Evolutionary conservation across 2,113 vertebrate species (phyloP), one percentile per base, ranked within the genome.

Genomic region (Zosterops borbonicus): DNA sequence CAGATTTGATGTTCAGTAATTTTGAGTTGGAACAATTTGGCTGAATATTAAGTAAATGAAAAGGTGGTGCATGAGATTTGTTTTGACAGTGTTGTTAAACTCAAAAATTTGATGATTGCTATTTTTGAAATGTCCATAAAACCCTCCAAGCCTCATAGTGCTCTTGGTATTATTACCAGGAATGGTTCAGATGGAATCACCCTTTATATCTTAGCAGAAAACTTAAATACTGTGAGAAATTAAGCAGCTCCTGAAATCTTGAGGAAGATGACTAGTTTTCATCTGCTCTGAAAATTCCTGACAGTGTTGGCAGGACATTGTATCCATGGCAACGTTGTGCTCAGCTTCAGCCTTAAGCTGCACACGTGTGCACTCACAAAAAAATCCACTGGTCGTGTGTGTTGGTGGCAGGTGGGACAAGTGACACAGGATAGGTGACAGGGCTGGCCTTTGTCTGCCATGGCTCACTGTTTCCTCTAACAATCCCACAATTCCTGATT

Each of bases 321-420:
- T 96, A 79, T 90, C 96, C 90, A 93, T 93, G 80, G 90, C 88
- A 93, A 90, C 58, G 0, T 86, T 88, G 79, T 81, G 73, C 71
- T 96, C 65, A 89, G 59, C 69, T 94, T 67, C 76, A 94, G 86
- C 59, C 46, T 87, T 50, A 6, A 83, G 68, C 77, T 65, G 14
- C 41, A 9, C 85, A 79, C 92, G 53, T 2, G 58, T 94, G 87
- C 84, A 33, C 63, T 60, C 59, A 62, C 87, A 83, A 78, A 83
- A 83, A 37, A 60, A 73, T 10, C 79, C 46, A 22, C 59, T 88
- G 53, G 6, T 59, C 56, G 13, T 63, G 35, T 24, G 8, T 63
- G 64, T 63, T 55, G 64, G 31, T 68, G 88, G 25, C 71, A 62
- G 20, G 35, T 73, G 50, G 67, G 31, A 27, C 75, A 64, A 56